phyloP scores from a whole-genome alignment of 2,113 vertebrate species.

The Mirounga angustirostris region DNA sequence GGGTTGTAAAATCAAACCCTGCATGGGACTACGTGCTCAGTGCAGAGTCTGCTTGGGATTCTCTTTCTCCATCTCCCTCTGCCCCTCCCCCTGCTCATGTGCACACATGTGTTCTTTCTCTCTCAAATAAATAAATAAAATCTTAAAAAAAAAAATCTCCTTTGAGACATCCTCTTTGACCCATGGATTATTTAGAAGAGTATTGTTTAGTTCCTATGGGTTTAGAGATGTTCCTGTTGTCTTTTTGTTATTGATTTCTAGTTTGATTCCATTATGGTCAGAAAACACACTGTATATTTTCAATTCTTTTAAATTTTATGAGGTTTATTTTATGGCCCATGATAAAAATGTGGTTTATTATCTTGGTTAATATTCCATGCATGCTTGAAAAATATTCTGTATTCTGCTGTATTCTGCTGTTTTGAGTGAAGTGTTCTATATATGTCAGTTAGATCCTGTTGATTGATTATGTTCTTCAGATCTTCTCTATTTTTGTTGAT shows the following conservation, averaged over 20 bases:
- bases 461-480: neutral
- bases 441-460: neutral
- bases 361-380: neutral
- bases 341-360: neutral
- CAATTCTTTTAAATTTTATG: neutral
- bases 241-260: conserved; percentile 6
- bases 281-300: neutral
- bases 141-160: neutral
- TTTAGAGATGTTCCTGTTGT: neutral
- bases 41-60: neutral
- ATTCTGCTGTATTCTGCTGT: neutral
- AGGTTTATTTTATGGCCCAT: neutral
- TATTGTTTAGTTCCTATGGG: neutral
- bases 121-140: neutral
- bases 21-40: neutral
- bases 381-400: neutral
- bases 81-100: neutral
- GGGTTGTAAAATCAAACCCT: neutral
- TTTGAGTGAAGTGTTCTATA: neutral
- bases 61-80: neutral
- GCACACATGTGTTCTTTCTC: neutral
- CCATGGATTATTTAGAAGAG: neutral
- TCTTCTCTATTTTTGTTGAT: neutral
- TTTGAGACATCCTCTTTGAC: neutral
- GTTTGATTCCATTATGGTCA: neutral